These are phyloP conservation scores for Balaenoptera acutorostrata DNA, from an alignment of 2,113 vertebrate genomes.

Conservation along the genomic window DNA sequence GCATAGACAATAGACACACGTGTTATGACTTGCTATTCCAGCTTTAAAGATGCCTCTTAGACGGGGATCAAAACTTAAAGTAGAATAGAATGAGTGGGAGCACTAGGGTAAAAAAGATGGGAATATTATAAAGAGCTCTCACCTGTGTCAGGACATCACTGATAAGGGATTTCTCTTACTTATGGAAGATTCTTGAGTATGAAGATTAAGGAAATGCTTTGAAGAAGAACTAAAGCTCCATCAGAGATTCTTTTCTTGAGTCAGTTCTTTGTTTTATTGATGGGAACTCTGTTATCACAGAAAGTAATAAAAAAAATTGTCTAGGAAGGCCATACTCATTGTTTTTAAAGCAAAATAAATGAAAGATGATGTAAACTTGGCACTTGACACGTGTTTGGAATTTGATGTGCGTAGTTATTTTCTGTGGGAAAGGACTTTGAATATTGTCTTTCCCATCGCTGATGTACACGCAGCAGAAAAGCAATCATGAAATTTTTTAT, in stretches of 20 bases:
- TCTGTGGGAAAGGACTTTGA: conserved; percentile 59
- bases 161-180: background rate
- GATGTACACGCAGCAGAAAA: background rate
- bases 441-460: conserved; percentile 55
- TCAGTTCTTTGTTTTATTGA: conserved; percentile 23
- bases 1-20: background rate
- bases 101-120: background rate
- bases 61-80: background rate
- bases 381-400: conserved; percentile 48
- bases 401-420: conserved; percentile 62
- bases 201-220: conserved; percentile 26
- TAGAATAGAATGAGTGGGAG: background rate
- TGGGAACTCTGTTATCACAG: conserved; percentile 18
- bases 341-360: conserved; percentile 58
- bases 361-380: conserved; percentile 65
- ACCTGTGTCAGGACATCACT: background rate
- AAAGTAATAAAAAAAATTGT: conserved; percentile 1
- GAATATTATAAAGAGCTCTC: background rate
- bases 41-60: background rate
- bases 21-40: background rate
- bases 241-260: background rate
- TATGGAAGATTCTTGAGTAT: background rate
- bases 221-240: conserved; percentile 11
- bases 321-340: conserved; percentile 21
- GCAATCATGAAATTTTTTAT: background rate